Evolutionary conservation across 2,888 invertebrate genomes (phyloP).

Genomic region (Himalopsyche kuldschensis): DNA sequence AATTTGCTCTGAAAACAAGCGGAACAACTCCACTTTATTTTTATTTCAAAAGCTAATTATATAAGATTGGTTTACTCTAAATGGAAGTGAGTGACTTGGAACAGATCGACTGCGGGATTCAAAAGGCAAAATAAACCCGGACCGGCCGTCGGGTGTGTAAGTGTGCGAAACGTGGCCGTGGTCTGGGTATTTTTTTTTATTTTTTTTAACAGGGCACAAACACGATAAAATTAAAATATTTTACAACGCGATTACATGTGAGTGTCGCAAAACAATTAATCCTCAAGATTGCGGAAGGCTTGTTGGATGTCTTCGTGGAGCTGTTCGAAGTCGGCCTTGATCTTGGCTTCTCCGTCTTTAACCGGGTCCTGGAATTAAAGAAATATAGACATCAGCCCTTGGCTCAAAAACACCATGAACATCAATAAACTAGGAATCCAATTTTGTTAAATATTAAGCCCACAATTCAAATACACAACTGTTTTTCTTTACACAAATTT

Average conservation of each 20-base stretch:
- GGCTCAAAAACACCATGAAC: not conserved
- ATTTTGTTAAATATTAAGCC: no score
- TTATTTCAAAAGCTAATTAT: no score
- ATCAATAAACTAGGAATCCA: no score
- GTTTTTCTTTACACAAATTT: no score
- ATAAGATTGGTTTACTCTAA: no score
- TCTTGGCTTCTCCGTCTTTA: conserved; percentile 96
- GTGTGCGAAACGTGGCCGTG: conserved; percentile 7
- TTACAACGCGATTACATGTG: conserved; percentile 19
- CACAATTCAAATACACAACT: no score
- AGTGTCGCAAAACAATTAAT: conserved; percentile 60
- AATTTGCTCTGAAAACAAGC: no score
- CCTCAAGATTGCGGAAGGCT: conserved; percentile 98
- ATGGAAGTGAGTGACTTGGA: no score
- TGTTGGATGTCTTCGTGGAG: conserved; percentile 95
- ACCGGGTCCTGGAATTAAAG: conserved; percentile 82
- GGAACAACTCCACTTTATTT: no score
- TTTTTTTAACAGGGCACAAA: conserved; percentile 7
- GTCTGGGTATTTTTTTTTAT: not conserved
- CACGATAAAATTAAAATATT: conserved; percentile 20
- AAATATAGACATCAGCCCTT: conserved; percentile 1
- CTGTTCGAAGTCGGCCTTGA: conserved; percentile 96
- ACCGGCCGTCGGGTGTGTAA: conserved; percentile 3
- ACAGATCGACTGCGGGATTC: not conserved
- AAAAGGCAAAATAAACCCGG: conserved; percentile 2